Base-by-base conservation (phyloP, 2,888 invertebrate species). In the Lepetodrilus schrolli region DNA sequence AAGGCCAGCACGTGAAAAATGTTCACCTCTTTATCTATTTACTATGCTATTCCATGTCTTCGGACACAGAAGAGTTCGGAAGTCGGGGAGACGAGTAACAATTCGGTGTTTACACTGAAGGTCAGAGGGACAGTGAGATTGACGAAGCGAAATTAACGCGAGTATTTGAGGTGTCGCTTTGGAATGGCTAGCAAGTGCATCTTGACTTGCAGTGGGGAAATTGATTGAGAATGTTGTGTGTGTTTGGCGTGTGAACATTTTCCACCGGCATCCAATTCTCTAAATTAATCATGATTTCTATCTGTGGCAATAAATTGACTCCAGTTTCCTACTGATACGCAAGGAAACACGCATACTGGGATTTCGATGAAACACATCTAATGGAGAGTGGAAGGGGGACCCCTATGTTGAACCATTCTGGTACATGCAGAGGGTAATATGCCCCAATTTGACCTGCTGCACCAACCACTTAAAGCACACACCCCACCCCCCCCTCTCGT, bases 221-320 rank as follows among this genome's bases (percentile, higher is more conserved):
- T 58, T 58, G 58, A 58, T 58, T 58, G 30, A 17, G 26, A 34
- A 58, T 34, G 34, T 17, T 30, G n/a, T n/a, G n/a, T n/a, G 17
- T 48, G 17, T 58, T 58, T 58, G 58, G 30, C 26, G 21, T 58
- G 20, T 30, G 58, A 58, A 58, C 30, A 30, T 58, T 58, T 21
- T 30, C 17, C 58, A 30, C 30, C 30, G 30, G 26, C 30, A 17
- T 34, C 17, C 17, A 17, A 17, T 34, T 58, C 58, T 58, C 58
- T 58, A 58, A 58, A 58, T 58, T 58, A 58, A 58, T 58, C 58
- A 58, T 58, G 58, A 58, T 58, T 58, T 58, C 58, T 58, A 58
- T 58, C 58, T 58, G 58, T 58, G 26, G 30, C 58, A 58, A 58
- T 58, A 58, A 58, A 58, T 58, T 58, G 58, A 58, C 58, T n/a